phyloP scores from a whole-genome alignment of 2,888 invertebrate genomes.

The Clepsis dumicolana region DNA sequence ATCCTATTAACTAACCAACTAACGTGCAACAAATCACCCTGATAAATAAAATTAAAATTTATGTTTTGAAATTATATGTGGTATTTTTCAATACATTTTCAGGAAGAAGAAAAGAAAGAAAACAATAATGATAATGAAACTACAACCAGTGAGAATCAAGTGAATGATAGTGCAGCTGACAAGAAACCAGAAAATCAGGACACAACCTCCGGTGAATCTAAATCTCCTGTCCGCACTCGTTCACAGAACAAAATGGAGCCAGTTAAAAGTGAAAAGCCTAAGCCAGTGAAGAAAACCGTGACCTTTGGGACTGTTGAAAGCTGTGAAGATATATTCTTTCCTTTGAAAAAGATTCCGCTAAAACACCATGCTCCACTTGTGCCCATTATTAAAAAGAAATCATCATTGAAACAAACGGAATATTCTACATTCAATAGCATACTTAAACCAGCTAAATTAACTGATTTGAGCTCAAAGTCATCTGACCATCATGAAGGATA shows the following conservation, averaged over 20 bases:
- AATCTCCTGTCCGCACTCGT: constrained; percentile 79
- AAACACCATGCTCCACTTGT: constrained; percentile 87
- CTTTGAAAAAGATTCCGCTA: constrained; percentile 84
- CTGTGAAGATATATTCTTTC: constrained; percentile 86
- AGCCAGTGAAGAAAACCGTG: constrained; percentile 87
- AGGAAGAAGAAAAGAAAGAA: constrained; percentile 85
- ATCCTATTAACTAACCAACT: no score
- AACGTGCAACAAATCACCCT: no score
- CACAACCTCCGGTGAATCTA: constrained; percentile 62
- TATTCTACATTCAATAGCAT: constrained; percentile 87
- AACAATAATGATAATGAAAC: constrained; percentile 74
- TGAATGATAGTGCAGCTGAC: constrained; percentile 57
- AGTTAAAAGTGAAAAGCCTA: constrained; percentile 74
- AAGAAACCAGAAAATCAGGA: constrained; percentile 60
- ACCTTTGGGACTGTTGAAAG: constrained; percentile 88
- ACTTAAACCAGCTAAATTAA: constrained; percentile 87
- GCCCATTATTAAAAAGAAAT: constrained; percentile 88
- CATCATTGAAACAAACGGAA: constrained; percentile 83
- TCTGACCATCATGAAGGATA: constrained; percentile 83
- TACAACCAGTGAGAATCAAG: constrained; percentile 65
- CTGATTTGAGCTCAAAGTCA: constrained; percentile 87
- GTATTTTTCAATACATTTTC: constrained; percentile 52
- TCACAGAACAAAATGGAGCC: constrained; percentile 85
- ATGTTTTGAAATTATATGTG: constrained; percentile 27
- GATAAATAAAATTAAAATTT: no score